Conservation (phyloP, 2,797 vertebrate genomes). For the Poecilia gillii region DNA sequence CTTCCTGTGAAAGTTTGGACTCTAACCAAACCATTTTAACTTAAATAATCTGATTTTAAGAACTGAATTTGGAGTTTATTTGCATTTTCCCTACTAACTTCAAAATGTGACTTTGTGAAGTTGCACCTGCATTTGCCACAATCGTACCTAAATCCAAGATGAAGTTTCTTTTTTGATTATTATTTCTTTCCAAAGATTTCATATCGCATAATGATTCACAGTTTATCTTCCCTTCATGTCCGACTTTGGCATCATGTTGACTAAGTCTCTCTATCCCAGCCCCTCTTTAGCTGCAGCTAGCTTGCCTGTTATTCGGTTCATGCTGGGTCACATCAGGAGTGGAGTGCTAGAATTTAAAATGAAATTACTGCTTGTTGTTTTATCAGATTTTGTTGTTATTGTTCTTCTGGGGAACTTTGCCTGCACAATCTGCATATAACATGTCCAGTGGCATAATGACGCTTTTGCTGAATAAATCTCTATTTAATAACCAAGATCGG, state of each 20-base stretch:
- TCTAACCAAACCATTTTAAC: not conserved
- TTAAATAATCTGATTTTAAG: not conserved
- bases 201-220: not conserved
- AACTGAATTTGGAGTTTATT: not conserved
- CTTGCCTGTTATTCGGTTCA: slow-evolving; percentile 23
- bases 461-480: slow-evolving; percentile 21
- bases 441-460: slow-evolving; percentile 23
- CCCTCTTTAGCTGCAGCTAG: slow-evolving; percentile 28
- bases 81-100: not conserved
- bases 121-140: not conserved
- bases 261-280: slow-evolving; percentile 6
- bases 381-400: slow-evolving; percentile 33
- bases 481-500: slow-evolving; percentile 15
- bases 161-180: not conserved
- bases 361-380: slow-evolving; percentile 40
- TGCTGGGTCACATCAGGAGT: slow-evolving; percentile 23
- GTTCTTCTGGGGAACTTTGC: slow-evolving; percentile 14
- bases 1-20: not conserved
- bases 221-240: not conserved
- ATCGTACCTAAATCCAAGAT: not conserved
- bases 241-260: slow-evolving; percentile 39
- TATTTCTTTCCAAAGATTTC: not conserved
- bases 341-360: slow-evolving; percentile 31
- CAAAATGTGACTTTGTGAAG: not conserved
- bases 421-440: slow-evolving; percentile 16